These are phyloP conservation scores for Drosophila nannoptera DNA, from an alignment of 1,140 invertebrate genomes.

Conservation along the genomic window DNA sequence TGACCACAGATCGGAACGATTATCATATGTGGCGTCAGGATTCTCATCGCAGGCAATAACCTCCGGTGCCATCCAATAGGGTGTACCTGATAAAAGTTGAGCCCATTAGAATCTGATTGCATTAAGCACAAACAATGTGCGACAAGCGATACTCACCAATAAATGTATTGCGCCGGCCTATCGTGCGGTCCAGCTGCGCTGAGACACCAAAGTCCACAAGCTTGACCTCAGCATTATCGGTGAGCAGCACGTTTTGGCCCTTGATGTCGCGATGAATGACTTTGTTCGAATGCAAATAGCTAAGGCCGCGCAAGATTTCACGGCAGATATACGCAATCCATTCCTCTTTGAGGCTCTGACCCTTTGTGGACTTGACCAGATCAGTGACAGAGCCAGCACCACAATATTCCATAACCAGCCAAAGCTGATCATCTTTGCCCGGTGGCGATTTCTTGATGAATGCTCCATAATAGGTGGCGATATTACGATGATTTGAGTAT, in stretches of 20 bases:
- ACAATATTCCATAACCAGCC: slow-evolving; percentile 99
- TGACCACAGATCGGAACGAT: slow-evolving; percentile 99
- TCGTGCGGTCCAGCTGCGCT: slow-evolving; percentile 98
- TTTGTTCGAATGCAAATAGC: slow-evolving; percentile 98
- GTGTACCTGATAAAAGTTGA: slow-evolving; percentile 84
- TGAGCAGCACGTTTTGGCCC: slow-evolving; percentile 99
- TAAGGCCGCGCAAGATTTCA: slow-evolving; percentile 97
- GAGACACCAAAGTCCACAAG: slow-evolving; percentile 99
- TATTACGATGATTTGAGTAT: slow-evolving; percentile 99
- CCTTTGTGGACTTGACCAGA: slow-evolving; percentile 99
- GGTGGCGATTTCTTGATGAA: slow-evolving; percentile 99
- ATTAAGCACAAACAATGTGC: background rate
- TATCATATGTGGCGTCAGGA: slow-evolving; percentile 99
- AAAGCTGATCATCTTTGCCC: slow-evolving; percentile 99
- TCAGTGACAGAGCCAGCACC: slow-evolving; percentile 99
- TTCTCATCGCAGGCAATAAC: slow-evolving; percentile 99
- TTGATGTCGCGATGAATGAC: slow-evolving; percentile 99
- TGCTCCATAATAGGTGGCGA: slow-evolving; percentile 99
- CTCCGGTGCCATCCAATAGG: slow-evolving; percentile 98
- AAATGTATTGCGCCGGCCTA: slow-evolving; percentile 98
- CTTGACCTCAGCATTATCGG: slow-evolving; percentile 99
- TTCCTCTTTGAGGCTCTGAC: slow-evolving; percentile 98
- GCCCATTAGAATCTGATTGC: background rate
- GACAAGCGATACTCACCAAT: slow-evolving; percentile 84
- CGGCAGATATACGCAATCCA: slow-evolving; percentile 99